Conservation (phyloP, 2,888 invertebrate species). For the Melieria crassipennis region DNA sequence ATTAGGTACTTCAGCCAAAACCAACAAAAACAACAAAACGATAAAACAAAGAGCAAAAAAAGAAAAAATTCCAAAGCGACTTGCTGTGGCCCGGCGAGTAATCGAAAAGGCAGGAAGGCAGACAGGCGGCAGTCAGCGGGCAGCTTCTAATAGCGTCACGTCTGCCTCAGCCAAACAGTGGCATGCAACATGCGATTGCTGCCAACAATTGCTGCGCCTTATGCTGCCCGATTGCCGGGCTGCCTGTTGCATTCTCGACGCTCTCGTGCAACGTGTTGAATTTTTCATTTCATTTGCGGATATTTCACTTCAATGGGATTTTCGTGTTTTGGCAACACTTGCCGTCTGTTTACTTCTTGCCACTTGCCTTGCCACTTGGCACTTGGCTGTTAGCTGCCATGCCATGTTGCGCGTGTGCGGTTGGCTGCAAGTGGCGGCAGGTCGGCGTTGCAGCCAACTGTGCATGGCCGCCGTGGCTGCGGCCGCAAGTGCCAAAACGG, state of each 20-base stretch:
- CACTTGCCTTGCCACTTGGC: constrained; percentile 20
- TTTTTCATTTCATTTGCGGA: constrained; percentile 62
- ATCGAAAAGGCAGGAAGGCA: not conserved
- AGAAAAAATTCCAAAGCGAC: constrained; percentile 5
- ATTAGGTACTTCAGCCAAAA: constrained; percentile 39
- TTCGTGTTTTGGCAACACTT: constrained; percentile 49
- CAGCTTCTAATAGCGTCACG: constrained; percentile 58
- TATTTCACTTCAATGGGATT: constrained; percentile 61
- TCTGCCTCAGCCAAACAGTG: constrained; percentile 51
- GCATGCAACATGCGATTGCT: constrained; percentile 64
- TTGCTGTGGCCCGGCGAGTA: constrained; percentile 19
- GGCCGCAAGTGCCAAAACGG: constrained; percentile 23
- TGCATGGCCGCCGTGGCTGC: not conserved
- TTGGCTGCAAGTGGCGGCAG: not conserved
- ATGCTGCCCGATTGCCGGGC: constrained; percentile 40
- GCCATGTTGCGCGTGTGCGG: constrained; percentile 5
- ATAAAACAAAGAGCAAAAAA: not conserved
- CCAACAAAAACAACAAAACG: constrained; percentile 4
- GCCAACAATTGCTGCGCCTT: constrained; percentile 44
- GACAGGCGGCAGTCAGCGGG: constrained; percentile 7
- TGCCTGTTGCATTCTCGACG: constrained; percentile 37
- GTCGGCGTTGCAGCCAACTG: constrained; percentile 12
- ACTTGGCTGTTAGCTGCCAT: constrained; percentile 15
- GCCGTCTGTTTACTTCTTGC: constrained; percentile 24
- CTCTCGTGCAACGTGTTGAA: constrained; percentile 52